Evolutionary conservation across 2,113 vertebrate genomes (phyloP).

Genomic region (Meleagris gallopavo): DNA sequence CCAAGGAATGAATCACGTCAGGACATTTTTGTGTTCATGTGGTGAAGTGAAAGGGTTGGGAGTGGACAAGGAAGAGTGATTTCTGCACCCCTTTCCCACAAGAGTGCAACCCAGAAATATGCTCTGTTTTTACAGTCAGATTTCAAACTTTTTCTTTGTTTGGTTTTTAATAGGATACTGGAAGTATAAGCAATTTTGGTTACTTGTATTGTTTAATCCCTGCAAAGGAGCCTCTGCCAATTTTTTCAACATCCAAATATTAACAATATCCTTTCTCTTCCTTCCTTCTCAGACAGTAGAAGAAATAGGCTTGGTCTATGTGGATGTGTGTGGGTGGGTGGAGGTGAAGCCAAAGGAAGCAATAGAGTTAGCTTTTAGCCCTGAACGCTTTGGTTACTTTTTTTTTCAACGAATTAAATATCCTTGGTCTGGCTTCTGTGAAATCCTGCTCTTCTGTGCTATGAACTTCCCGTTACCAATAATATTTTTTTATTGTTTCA

Average conservation of each 20-base stretch:
- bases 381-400: constrained; percentile 23
- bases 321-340: constrained; percentile 11
- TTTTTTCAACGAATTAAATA: constrained; percentile 21
- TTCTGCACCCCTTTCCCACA: not conserved
- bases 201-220: constrained; percentile 29
- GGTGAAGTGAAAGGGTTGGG: not conserved
- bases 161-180: not conserved
- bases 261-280: constrained; percentile 14
- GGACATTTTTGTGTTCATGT: constrained; percentile 20
- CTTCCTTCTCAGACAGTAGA: not conserved
- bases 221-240: not conserved
- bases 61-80: not conserved
- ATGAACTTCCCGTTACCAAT: not conserved
- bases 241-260: constrained; percentile 28
- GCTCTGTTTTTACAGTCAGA: constrained; percentile 25
- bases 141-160: constrained; percentile 17
- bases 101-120: not conserved
- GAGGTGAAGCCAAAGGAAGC: constrained; percentile 49
- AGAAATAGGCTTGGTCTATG: constrained; percentile 30
- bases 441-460: constrained; percentile 21
- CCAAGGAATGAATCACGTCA: constrained; percentile 28
- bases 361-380: not conserved
- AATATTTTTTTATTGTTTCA: constrained; percentile 28
- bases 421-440: not conserved
- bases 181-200: not conserved